These are phyloP conservation scores for Acrobasis consociella DNA, from an alignment of 2,888 invertebrate species.

Conservation along the genomic window DNA sequence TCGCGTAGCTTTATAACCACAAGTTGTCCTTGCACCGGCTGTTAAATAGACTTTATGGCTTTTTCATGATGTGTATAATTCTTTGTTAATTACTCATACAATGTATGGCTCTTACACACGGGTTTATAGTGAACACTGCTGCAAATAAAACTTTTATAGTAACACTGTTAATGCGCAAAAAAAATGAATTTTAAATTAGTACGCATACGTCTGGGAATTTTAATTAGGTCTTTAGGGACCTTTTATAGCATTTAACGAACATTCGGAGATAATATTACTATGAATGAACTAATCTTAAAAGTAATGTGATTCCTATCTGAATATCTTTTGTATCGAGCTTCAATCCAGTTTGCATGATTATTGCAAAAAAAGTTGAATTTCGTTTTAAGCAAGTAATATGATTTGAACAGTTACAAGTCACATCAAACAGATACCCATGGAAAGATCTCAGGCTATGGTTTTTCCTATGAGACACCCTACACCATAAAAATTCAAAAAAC, in stretches of 20 bases:
- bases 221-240: neutral
- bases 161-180: slow-evolving; percentile 5
- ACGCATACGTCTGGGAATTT: neutral
- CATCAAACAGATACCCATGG: too few relatives aligned
- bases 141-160: slow-evolving; percentile 9
- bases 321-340: too few relatives aligned
- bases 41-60: slow-evolving; percentile 40
- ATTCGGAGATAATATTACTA: too few relatives aligned
- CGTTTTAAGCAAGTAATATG: too few relatives aligned
- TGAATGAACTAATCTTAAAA: too few relatives aligned
- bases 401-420: too few relatives aligned
- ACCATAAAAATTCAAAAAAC: too few relatives aligned
- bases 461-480: too few relatives aligned
- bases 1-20: slow-evolving; percentile 25
- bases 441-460: too few relatives aligned
- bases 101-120: slow-evolving; percentile 33
- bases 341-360: too few relatives aligned
- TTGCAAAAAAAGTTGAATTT: too few relatives aligned
- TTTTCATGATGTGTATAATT: slow-evolving; percentile 44
- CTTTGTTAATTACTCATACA: slow-evolving; percentile 47
- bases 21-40: slow-evolving; percentile 38
- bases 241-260: neutral
- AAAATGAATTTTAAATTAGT: slow-evolving; percentile 5
- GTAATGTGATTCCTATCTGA: too few relatives aligned
- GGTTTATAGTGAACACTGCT: slow-evolving; percentile 5